phyloP scores from a whole-genome alignment of 2,888 invertebrate genomes.

The Chesias legatella region DNA sequence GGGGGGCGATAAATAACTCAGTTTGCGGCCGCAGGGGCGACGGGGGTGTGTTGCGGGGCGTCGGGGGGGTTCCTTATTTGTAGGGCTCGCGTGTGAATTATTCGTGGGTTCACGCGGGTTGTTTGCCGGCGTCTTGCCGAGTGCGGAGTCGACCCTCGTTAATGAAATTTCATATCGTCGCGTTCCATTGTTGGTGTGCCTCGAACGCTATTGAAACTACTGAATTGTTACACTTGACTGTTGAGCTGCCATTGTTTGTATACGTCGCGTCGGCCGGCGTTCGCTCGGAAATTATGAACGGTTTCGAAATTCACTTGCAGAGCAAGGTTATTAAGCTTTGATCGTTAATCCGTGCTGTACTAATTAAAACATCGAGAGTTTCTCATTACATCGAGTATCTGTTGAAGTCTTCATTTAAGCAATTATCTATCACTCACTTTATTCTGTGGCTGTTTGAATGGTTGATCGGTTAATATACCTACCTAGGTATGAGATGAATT shows the following conservation, averaged over 20 bases:
- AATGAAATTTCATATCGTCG: slow-evolving; percentile 77
- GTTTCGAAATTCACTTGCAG: slow-evolving; percentile 20
- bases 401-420: neutral
- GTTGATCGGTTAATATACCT: no score
- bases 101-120: slow-evolving; percentile 78
- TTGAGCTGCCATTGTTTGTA: slow-evolving; percentile 30
- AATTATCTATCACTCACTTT: no score
- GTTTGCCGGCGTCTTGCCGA: slow-evolving; percentile 71
- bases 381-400: slow-evolving; percentile 6
- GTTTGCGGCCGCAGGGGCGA: slow-evolving; percentile 59
- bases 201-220: slow-evolving; percentile 54
- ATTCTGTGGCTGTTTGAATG: no score
- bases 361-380: slow-evolving; percentile 15
- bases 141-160: slow-evolving; percentile 64
- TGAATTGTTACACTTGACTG: slow-evolving; percentile 65
- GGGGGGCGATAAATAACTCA: slow-evolving; percentile 76
- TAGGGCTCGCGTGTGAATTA: slow-evolving; percentile 80
- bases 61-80: slow-evolving; percentile 65
- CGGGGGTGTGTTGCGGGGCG: slow-evolving; percentile 32
- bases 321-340: slow-evolving; percentile 16
- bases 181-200: slow-evolving; percentile 56
- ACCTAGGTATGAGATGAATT: no score
- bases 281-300: slow-evolving; percentile 22
- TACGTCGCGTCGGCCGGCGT: slow-evolving; percentile 17
- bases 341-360: slow-evolving; percentile 5